phyloP scores from a whole-genome alignment of 2,113 vertebrate genomes.

The Scomber japonicus region DNA sequence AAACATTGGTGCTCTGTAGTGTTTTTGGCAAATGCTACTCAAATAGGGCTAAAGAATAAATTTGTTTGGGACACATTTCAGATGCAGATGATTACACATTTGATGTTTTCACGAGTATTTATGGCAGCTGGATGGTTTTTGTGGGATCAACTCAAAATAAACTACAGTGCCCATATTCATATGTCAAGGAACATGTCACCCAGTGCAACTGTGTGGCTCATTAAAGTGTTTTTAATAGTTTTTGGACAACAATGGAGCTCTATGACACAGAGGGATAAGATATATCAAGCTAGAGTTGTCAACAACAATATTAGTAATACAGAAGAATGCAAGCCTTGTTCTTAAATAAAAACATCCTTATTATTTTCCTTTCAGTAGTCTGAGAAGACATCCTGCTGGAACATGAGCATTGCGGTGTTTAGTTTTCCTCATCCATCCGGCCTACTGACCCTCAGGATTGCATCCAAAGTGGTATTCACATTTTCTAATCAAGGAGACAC shows the following conservation, averaged over 20 bases:
- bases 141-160: no score
- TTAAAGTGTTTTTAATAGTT: background rate
- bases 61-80: background rate
- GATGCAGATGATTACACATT: background rate
- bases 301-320: background rate
- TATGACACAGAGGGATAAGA: background rate
- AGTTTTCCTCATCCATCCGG: conserved; percentile 32
- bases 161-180: background rate
- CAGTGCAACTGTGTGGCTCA: background rate
- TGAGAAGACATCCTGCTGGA: conserved; percentile 58
- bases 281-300: background rate
- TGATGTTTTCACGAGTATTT: background rate
- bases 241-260: background rate
- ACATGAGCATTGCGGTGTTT: conserved; percentile 29
- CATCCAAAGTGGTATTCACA: conserved; percentile 24
- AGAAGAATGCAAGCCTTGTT: background rate
- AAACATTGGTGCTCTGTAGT: background rate
- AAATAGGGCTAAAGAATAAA: background rate
- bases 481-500: conserved; percentile 3
- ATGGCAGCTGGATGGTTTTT: background rate
- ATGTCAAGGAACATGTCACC: background rate
- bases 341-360: background rate
- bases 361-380: conserved; percentile 75
- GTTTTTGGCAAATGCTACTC: background rate
- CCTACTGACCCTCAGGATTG: conserved; percentile 36